Conservation (phyloP, 2,888 invertebrate genomes). For the Microctonus hyperodae region DNA sequence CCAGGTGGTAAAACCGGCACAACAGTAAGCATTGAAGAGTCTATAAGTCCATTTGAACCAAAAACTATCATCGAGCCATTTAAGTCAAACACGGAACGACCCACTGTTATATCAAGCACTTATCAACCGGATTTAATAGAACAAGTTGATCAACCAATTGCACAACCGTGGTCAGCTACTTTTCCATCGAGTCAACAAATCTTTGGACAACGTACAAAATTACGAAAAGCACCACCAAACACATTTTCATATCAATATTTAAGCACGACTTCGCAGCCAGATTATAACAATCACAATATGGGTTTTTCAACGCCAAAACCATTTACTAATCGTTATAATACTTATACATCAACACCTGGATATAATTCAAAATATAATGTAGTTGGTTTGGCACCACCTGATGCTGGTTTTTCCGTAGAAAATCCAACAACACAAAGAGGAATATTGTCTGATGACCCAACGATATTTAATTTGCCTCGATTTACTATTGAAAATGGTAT, state of each 20-base stretch:
- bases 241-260: conserved; percentile 38
- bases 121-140: conserved; percentile 16
- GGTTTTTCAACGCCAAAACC: conserved; percentile 36
- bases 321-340: conserved; percentile 29
- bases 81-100: conserved; percentile 42
- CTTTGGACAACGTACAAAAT: conserved; percentile 55
- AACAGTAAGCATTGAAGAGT: conserved; percentile 60
- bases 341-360: conserved; percentile 33
- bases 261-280: conserved; percentile 38
- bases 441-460: conserved; percentile 11
- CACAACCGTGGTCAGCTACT: conserved; percentile 23
- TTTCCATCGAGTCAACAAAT: conserved; percentile 37
- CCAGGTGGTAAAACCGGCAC: conserved; percentile 58
- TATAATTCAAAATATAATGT: conserved; percentile 31
- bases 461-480: conserved; percentile 45
- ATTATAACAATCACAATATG: conserved; percentile 31
- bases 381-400: conserved; percentile 18
- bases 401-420: conserved; percentile 25
- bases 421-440: conserved; percentile 34
- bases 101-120: conserved; percentile 23
- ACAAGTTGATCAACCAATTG: conserved; percentile 14
- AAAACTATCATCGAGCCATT: conserved; percentile 55
- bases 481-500: conserved; percentile 57
- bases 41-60: conserved; percentile 56
- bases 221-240: conserved; percentile 46